phyloP scores from a whole-genome alignment of 2,888 invertebrate species.

The Tuta absoluta region DNA sequence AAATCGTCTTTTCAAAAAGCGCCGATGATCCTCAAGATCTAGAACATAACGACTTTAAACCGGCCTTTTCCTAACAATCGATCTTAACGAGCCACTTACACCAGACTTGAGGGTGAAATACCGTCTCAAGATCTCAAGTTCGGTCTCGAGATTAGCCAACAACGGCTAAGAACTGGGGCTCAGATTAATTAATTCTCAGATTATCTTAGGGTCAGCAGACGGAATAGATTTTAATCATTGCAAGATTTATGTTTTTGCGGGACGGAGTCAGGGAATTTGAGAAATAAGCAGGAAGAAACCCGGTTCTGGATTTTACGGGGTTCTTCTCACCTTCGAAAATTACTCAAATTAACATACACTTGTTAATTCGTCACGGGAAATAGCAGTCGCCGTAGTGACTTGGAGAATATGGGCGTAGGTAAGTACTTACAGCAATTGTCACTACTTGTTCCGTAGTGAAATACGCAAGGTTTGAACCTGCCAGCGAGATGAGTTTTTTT shows the following conservation, averaged over 20 bases:
- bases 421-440: no score
- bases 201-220: slow-evolving; percentile 17
- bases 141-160: neutral
- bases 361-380: no score
- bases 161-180: neutral
- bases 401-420: no score
- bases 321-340: no score
- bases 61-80: neutral
- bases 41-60: neutral
- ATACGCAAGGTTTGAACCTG: no score
- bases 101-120: neutral
- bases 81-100: slow-evolving; percentile 10
- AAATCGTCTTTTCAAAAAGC: neutral
- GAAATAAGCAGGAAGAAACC: neutral
- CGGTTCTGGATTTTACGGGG: neutral
- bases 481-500: no score
- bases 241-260: slow-evolving; percentile 5
- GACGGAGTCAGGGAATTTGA: neutral
- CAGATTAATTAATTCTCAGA: slow-evolving; percentile 16
- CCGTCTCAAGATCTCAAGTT: neutral
- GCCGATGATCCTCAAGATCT: neutral
- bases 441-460: no score
- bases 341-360: no score
- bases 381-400: no score
- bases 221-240: slow-evolving; percentile 19